Percentiles rank a stretch among this genome's conserved stretches.
These are phyloP conservation scores for Drosophila nigromelanica DNA, from an alignment of 1,140 invertebrate genomes.

Conservation along the genomic window DNA sequence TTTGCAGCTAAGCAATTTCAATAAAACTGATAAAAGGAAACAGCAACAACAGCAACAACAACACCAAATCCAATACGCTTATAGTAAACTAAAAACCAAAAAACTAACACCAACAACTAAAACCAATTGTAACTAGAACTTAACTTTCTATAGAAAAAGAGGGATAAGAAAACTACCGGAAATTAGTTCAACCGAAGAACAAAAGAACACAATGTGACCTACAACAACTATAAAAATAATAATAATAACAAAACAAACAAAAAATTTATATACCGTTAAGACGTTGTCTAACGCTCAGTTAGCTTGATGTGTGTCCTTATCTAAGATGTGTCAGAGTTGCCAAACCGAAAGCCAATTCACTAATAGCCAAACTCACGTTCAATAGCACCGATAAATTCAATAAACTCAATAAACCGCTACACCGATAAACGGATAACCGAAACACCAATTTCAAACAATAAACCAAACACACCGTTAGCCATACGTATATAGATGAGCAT, in stretches of 20 bases:
- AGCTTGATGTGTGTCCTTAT: conserved; percentile 8
- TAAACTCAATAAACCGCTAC: background rate
- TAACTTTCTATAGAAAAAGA: background rate
- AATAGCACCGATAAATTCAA: conserved; percentile 7
- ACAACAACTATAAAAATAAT: conserved; percentile 3
- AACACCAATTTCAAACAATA: background rate
- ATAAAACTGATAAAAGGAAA: conserved; percentile 11
- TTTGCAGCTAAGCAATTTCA: conserved; percentile 33
- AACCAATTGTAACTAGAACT: conserved; percentile 28
- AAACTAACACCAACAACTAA: background rate
- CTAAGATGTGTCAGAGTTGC: conserved; percentile 32
- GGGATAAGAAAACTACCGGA: background rate
- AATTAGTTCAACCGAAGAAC: background rate
- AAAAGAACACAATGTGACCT: conserved; percentile 36
- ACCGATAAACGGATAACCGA: conserved; percentile 1
- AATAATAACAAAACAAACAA: conserved; percentile 1
- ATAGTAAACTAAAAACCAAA: conserved; percentile 15
- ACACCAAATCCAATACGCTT: conserved; percentile 39
- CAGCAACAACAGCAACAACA: conserved; percentile 21
- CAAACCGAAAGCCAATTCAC: conserved; percentile 24
- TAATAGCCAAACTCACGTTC: conserved; percentile 3
- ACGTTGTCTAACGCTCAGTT: conserved; percentile 8
- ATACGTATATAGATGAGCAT: conserved; percentile 12
- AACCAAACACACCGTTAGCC: background rate
- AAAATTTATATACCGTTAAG: conserved; percentile 10